phyloP scores from a whole-genome alignment of 2,113 vertebrate species.

The Tinamus guttatus region DNA sequence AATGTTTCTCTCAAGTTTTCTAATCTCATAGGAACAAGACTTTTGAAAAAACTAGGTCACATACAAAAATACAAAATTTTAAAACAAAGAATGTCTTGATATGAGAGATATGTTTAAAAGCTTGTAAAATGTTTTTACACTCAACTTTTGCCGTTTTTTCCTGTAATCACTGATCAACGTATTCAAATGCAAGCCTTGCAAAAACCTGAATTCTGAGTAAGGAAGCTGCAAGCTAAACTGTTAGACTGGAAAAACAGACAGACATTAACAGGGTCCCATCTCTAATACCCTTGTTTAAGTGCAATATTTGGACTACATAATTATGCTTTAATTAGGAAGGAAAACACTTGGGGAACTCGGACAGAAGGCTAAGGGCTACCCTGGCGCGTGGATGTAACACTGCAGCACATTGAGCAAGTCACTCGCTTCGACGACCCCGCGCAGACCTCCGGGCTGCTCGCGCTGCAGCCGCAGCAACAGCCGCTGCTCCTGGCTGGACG shows the following conservation, averaged over 20 bases:
- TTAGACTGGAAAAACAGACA: not conserved
- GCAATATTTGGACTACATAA: not conserved
- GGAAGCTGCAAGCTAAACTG: slow-evolving; percentile 1
- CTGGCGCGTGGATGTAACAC: not conserved
- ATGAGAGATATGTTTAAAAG: slow-evolving; percentile 66
- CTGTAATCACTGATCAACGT: not conserved
- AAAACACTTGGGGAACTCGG: accelerated
- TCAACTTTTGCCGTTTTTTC: slow-evolving; percentile 1
- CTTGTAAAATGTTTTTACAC: slow-evolving; percentile 18
- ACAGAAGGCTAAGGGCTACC: not conserved
- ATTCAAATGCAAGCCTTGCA: slow-evolving; percentile 50
- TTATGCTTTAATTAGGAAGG: not conserved
- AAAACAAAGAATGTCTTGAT: slow-evolving; percentile 69
- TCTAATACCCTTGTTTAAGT: not conserved
- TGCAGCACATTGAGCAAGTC: too few species aligned
- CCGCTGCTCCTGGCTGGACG: too few species aligned
- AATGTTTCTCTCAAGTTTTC: slow-evolving; percentile 70
- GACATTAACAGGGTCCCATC: not conserved
- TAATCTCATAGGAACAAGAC: slow-evolving; percentile 60
- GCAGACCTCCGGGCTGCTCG: too few species aligned
- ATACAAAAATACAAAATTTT: slow-evolving; percentile 68
- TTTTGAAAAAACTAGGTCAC: slow-evolving; percentile 57
- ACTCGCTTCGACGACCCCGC: too few species aligned
- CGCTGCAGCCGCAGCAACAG: too few species aligned
- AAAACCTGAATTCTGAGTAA: slow-evolving; percentile 5